Percentiles rank a stretch among this genome's conserved stretches.
phyloP scores from a whole-genome alignment of 2,797 vertebrate genomes.

The Lagodon rhomboides region DNA sequence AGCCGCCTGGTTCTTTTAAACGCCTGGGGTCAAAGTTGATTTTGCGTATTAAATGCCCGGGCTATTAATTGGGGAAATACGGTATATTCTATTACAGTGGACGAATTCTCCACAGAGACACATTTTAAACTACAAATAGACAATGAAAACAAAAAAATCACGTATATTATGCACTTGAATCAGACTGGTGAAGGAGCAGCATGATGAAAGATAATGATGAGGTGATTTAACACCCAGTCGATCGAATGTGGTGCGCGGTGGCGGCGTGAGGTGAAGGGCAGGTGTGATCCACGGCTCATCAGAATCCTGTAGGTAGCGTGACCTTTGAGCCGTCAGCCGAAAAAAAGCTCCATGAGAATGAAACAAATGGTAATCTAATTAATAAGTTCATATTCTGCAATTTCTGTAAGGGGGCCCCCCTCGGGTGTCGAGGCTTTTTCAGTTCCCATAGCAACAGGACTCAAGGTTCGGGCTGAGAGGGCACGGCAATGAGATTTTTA shows the following conservation, averaged over 20 bases:
- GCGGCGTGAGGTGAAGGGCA: slow-evolving; percentile 34
- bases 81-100: neutral
- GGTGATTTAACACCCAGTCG: neutral
- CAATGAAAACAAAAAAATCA: too few relatives aligned
- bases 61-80: too few relatives aligned
- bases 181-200: neutral
- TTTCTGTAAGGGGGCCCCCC: slow-evolving; percentile 56
- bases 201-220: neutral
- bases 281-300: slow-evolving; percentile 38
- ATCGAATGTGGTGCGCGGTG: slow-evolving; percentile 15
- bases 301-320: slow-evolving; percentile 22
- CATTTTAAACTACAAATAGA: neutral
- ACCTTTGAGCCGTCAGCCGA: slow-evolving; percentile 53
- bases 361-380: slow-evolving; percentile 67
- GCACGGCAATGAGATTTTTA: slow-evolving; percentile 54
- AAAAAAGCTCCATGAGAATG: slow-evolving; percentile 31
- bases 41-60: too few relatives aligned
- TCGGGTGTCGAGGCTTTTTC: slow-evolving; percentile 51
- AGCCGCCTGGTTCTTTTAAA: too few relatives aligned
- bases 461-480: slow-evolving; percentile 34
- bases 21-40: too few relatives aligned
- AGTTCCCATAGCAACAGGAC: slow-evolving; percentile 72
- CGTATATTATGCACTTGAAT: neutral
- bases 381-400: slow-evolving; percentile 61
- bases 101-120: neutral